Evolutionary conservation across 2,888 invertebrate species (phyloP), one percentile per base, ranked within the genome.

Genomic region (Timandra comae): DNA sequence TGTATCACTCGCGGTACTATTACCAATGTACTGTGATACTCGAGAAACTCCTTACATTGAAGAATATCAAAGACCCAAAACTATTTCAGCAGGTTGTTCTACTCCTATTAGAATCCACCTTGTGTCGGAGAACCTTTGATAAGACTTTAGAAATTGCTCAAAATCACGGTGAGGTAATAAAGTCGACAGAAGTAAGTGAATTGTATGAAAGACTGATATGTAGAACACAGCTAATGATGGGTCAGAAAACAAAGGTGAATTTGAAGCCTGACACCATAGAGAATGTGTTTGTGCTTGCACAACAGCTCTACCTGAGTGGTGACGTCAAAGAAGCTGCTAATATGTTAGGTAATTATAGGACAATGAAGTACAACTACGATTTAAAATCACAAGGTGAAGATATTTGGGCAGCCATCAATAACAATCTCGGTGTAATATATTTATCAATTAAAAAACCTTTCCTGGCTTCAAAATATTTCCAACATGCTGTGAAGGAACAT

Each of bases 341-440:
- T 12, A 79, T 75, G 20, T 46, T 86, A 31, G 77, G 75, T 1
- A 69, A 68, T 37, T 81, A 82, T 40, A 75, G 63, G 54, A 70
- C 69, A 24, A 44, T 82, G 10, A 73, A 79, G 46, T 67, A 72
- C 39, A 67, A 66, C 41, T 82, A 84, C 55, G 72, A 79, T 56
- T 46, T 79, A 26, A 79, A 74, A 50, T 64, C 67, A 10, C 78
- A 84, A 49, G 81, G 82, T 5, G 84, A 86, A 62, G 86, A 86
- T 33, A 79, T 85, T 25, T 85, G 84, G 85, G 81, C 86, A 38
- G 84, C 85, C 16, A 71, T 92, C 55, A 92, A 93, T 61, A 96
- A 95, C 63, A 95, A 96, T 59, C 88, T 95, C 61, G 95, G 93
- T 26, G 91, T 93, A 30, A 88, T 94, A 47, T 92, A 95, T 72